A percentile compares a stretch with the other conserved stretches of the same genome.
phyloP scores from a whole-genome alignment of 2,888 invertebrate species.

The Oeneis ivallda region DNA sequence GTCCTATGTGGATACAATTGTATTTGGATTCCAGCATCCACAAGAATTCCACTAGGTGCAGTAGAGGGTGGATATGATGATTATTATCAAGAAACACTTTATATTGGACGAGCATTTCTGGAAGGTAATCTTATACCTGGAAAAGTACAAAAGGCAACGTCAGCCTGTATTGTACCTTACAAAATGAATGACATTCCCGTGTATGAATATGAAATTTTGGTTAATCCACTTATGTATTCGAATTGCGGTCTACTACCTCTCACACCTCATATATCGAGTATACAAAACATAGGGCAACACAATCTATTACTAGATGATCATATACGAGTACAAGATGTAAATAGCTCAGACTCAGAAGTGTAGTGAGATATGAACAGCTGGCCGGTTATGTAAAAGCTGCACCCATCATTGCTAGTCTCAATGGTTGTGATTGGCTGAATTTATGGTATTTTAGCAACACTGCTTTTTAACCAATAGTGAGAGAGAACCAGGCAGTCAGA shows the following conservation, averaged over 20 bases:
- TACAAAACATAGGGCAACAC: too few relatives aligned
- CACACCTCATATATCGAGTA: background rate
- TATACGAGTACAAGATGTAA: too few relatives aligned
- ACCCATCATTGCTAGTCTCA: too few relatives aligned
- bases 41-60: constrained; percentile 84
- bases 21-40: constrained; percentile 73
- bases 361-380: background rate
- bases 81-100: constrained; percentile 67
- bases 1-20: constrained; percentile 42
- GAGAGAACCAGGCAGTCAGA: too few relatives aligned
- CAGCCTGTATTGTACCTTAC: constrained; percentile 79
- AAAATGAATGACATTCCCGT: constrained; percentile 52
- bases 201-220: constrained; percentile 53
- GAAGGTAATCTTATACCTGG: constrained; percentile 88
- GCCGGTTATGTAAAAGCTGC: too few relatives aligned
- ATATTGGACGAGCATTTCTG: constrained; percentile 64
- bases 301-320: background rate
- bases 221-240: constrained; percentile 38
- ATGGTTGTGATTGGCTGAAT: too few relatives aligned
- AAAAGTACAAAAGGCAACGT: constrained; percentile 84
- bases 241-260: background rate
- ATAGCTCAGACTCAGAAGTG: background rate
- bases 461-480: too few relatives aligned
- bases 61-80: constrained; percentile 78
- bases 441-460: too few relatives aligned